Conservation (phyloP, 2,797 vertebrate genomes). For the Gastrophryne carolinensis region DNA sequence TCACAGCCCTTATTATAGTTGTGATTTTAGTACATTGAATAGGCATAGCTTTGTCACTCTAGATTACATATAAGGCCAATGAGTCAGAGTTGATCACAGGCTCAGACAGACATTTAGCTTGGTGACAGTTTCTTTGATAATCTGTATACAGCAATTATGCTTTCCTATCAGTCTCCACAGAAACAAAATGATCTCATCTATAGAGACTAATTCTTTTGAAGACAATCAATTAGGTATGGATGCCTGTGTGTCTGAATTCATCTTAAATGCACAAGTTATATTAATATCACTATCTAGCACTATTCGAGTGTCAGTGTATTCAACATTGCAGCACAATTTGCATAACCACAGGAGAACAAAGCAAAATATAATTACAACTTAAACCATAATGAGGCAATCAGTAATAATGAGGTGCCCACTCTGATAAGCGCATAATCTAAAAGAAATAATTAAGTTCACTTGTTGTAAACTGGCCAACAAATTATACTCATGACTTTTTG, state of each 20-base stretch:
- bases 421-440: conserved; percentile 10
- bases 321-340: background rate
- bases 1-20: too few relatives aligned
- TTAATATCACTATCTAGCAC: background rate
- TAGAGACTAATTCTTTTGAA: too few relatives aligned
- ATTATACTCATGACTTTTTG: conserved; percentile 13
- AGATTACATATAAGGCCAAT: too few relatives aligned
- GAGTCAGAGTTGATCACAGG: too few relatives aligned
- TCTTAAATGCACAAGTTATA: background rate
- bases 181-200: too few relatives aligned
- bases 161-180: too few relatives aligned
- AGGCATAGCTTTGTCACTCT: too few relatives aligned
- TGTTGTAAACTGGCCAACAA: conserved; percentile 9
- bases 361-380: conserved; percentile 10
- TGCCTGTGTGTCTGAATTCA: background rate
- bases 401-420: conserved; percentile 8
- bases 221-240: background rate
- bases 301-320: background rate
- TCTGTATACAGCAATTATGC: too few relatives aligned
- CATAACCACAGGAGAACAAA: background rate
- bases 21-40: too few relatives aligned
- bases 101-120: too few relatives aligned
- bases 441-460: conserved; percentile 18
- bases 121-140: too few relatives aligned
- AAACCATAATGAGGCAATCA: conserved; percentile 24